phyloP scores from a whole-genome alignment of 2,113 vertebrate genomes.

The Sterrhoptilus dennistouni region DNA sequence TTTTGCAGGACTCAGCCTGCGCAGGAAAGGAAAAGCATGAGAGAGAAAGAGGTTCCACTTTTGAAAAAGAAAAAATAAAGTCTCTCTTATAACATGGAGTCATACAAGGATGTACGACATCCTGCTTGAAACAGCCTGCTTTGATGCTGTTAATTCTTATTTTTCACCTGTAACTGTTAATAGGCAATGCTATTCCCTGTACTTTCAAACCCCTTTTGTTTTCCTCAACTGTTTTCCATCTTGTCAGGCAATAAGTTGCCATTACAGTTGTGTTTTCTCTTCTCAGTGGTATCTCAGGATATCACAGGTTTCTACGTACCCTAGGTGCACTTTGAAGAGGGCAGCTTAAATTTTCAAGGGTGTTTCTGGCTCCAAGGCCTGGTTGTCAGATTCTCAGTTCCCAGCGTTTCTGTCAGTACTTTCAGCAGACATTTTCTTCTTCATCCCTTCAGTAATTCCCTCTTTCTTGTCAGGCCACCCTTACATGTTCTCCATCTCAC shows the following conservation, averaged over 20 bases:
- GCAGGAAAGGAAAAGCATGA: background rate
- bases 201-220: background rate
- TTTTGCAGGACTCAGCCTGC: background rate
- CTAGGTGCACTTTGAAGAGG: background rate
- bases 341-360: background rate
- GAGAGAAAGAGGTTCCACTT: background rate
- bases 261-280: background rate
- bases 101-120: accelerated
- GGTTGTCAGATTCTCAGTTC: background rate
- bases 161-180: background rate
- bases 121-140: background rate
- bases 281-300: background rate
- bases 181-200: background rate
- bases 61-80: background rate
- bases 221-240: background rate
- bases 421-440: background rate
- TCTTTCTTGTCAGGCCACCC: background rate
- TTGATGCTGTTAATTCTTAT: accelerated
- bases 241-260: background rate
- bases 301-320: accelerated
- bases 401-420: background rate
- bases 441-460: background rate
- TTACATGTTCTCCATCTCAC: background rate
- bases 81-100: background rate
- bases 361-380: background rate